Evolutionary conservation across 2,888 invertebrate genomes (phyloP).

Genomic region (Cheilosia impressa): DNA sequence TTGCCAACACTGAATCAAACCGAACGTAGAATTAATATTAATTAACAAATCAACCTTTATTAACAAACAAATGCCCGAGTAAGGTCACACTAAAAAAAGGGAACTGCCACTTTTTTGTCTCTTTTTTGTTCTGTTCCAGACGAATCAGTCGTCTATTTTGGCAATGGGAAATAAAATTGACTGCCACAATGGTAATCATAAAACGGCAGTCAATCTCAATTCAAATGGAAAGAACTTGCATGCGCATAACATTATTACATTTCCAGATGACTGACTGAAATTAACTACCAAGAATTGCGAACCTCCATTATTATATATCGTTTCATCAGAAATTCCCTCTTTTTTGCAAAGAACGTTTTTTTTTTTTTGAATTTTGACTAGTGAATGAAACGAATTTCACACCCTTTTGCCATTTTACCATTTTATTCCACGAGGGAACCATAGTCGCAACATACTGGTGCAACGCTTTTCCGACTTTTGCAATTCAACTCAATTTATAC

Average conservation of each 20-base stretch:
- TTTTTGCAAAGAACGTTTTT: not conserved
- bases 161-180: constrained; percentile 5
- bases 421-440: constrained; percentile 9
- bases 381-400: constrained; percentile 44
- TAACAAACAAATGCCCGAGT: no score
- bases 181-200: constrained; percentile 1
- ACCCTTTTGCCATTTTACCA: constrained; percentile 55
- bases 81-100: not conserved
- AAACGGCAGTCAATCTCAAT: constrained; percentile 52
- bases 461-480: constrained; percentile 58
- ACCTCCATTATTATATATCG: constrained; percentile 30
- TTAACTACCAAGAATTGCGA: constrained; percentile 31
- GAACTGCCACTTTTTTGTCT: no score
- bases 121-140: no score
- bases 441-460: constrained; percentile 59
- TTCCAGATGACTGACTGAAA: constrained; percentile 47
- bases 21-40: no score
- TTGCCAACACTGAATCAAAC: no score
- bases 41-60: no score
- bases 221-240: constrained; percentile 26
- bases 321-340: constrained; percentile 31
- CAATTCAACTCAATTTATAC: constrained; percentile 65
- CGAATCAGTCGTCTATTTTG: not conserved
- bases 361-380: not conserved
- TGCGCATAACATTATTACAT: constrained; percentile 32